phyloP scores from a whole-genome alignment of 2,888 invertebrate genomes.

The Lepidocyrtinus sp. region DNA sequence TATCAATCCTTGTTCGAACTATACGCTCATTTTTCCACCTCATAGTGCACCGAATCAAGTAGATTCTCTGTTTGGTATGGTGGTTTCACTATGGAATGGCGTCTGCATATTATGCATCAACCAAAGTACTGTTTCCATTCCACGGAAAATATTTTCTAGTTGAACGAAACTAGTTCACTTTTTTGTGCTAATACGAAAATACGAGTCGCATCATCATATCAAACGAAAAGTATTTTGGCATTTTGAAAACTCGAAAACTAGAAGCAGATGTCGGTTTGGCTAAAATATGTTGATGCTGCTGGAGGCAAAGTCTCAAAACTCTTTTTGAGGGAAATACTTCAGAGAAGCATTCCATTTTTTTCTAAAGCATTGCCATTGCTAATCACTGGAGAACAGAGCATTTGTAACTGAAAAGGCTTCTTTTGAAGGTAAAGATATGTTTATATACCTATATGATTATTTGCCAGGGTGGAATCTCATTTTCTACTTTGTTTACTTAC shows the following conservation, averaged over 20 bases:
- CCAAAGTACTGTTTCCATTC: neutral
- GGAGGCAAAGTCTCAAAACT: slow-evolving; percentile 28
- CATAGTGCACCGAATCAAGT: too few species aligned
- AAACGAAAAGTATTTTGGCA: slow-evolving; percentile 31
- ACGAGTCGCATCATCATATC: slow-evolving; percentile 24
- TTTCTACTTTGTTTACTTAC: slow-evolving; percentile 30
- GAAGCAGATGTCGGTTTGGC: too few species aligned
- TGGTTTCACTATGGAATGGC: neutral
- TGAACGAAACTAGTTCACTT: neutral
- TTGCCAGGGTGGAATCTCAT: slow-evolving; percentile 27
- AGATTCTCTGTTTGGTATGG: slow-evolving; percentile 10
- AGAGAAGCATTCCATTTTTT: slow-evolving; percentile 13
- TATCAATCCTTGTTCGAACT: slow-evolving; percentile 42
- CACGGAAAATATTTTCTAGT: neutral
- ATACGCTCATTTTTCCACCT: slow-evolving; percentile 24
- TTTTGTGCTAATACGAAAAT: neutral
- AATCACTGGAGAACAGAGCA: neutral
- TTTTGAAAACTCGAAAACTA: slow-evolving; percentile 8
- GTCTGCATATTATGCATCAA: too few species aligned
- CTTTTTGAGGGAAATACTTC: slow-evolving; percentile 11
- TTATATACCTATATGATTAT: slow-evolving; percentile 16
- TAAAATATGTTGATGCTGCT: too few species aligned
- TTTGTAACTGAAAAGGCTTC: slow-evolving; percentile 9
- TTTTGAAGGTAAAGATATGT: slow-evolving; percentile 11
- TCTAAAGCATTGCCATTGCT: neutral